Base-by-base conservation (phyloP, 2,797 vertebrate species). In the Amblyraja radiata region DNA sequence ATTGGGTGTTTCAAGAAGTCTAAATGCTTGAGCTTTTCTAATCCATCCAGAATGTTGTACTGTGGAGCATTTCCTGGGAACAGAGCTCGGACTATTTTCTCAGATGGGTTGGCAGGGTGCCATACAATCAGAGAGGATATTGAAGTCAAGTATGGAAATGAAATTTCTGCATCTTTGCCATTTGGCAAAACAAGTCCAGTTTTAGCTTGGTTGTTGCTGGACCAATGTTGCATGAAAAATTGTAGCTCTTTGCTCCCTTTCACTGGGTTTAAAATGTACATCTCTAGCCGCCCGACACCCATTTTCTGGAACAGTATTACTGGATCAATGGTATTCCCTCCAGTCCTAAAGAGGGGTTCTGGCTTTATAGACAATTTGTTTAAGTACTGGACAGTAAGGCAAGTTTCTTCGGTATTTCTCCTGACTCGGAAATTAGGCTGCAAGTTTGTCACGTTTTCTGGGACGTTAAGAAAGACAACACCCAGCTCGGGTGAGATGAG, bases 11-110 rank as follows among this genome's bases (percentile, higher is more conserved):
- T 99, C 94, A 99, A 96, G 93, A 99, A 98, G 93, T 99, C 98
- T 94, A 99, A 96, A 94, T 99, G 98, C 95, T 98, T 99, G 93
- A 99, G 97, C 93, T 99, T 99, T 95, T 99, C 99, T 93, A 99
- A 96, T 68, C 99, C 99, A 95, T 99, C 99, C 93, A 99, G 96
- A 94, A 99, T 97, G 94, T 97, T 97, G 95, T 98, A 97, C 0
- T 99, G 98, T n/a, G 97, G 98, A 93, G 98, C 97, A 95, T 99
- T 99, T 95, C 99, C 99, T 93, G 99, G 97, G 94, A 99, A 99
- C 68, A 99, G 96, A 95, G 98, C 98, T 58, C 99, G 97, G 18
- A 99, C 96, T 93, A 99, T 98, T 96, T 99, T 99, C 94, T 99
- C 99, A 93, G 95, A 96, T 93, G 98, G 98, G 95, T 98, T 99